Evolutionary conservation across 2,888 invertebrate species (phyloP).

Genomic region (Plusia festucae): DNA sequence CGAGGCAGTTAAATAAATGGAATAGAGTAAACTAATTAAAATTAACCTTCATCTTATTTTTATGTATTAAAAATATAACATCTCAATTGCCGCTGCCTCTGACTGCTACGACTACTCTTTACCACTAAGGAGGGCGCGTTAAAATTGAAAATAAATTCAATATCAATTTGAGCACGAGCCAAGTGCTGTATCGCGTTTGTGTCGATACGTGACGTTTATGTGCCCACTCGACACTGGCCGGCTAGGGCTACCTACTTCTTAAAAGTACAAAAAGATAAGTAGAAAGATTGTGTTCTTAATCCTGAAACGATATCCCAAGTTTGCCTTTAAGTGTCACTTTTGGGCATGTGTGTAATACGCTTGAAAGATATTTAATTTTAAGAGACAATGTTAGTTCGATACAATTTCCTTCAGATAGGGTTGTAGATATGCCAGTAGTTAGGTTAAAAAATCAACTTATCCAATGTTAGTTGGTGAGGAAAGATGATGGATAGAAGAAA

Average conservation of each 20-base stretch:
- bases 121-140: slow-evolving; percentile 86
- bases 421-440: not conserved
- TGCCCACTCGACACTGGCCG: slow-evolving; percentile 77
- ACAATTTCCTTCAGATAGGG: too few species aligned
- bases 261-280: not conserved
- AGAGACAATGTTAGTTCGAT: not conserved
- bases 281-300: not conserved
- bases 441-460: too few species aligned
- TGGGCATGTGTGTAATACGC: not conserved
- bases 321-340: not conserved
- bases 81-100: slow-evolving; percentile 53
- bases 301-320: too few species aligned
- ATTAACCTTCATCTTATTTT: not conserved
- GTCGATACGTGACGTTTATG: slow-evolving; percentile 85
- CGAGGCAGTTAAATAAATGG: not conserved
- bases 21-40: not conserved
- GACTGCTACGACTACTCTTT: slow-evolving; percentile 64
- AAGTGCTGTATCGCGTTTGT: slow-evolving; percentile 82
- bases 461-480: too few species aligned
- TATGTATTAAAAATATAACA: not conserved
- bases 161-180: slow-evolving; percentile 89
- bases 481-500: too few species aligned
- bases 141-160: slow-evolving; percentile 90
- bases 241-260: slow-evolving; percentile 44
- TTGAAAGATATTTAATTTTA: not conserved